phyloP scores from a whole-genome alignment of 2,797 vertebrate species.

The Enteromius anoplus region DNA sequence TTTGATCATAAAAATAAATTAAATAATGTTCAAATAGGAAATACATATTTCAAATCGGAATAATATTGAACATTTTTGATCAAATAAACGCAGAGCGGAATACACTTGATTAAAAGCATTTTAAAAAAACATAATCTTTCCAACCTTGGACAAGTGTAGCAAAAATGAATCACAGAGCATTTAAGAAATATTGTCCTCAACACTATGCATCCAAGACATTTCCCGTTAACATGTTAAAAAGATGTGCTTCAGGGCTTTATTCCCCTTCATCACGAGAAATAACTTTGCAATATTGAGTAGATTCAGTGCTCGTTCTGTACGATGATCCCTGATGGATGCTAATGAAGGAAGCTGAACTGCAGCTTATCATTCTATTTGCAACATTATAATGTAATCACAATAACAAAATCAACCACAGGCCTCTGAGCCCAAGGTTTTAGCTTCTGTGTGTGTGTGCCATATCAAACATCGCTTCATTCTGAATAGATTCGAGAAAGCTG shows the following conservation, averaged over 20 bases:
- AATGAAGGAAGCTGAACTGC: slow-evolving; percentile 2
- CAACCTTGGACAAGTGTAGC: neutral
- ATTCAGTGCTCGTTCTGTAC: neutral
- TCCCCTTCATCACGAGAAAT: neutral
- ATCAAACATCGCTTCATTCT: neutral
- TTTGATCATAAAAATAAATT: neutral
- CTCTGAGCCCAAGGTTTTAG: neutral
- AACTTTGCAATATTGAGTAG: neutral
- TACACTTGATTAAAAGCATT: neutral
- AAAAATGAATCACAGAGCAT: too few species aligned
- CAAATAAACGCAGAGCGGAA: neutral
- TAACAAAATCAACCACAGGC: neutral
- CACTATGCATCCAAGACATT: neutral
- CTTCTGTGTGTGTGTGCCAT: neutral
- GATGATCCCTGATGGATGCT: neutral
- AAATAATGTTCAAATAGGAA: neutral
- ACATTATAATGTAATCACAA: neutral
- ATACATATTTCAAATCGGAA: neutral
- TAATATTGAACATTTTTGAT: neutral
- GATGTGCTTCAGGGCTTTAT: neutral
- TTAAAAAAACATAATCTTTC: neutral
- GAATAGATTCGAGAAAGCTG: neutral
- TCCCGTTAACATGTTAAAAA: neutral
- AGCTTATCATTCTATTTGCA: neutral
- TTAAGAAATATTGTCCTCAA: neutral